Conservation (phyloP, 2,797 vertebrate species). For the Alauda arvensis region DNA sequence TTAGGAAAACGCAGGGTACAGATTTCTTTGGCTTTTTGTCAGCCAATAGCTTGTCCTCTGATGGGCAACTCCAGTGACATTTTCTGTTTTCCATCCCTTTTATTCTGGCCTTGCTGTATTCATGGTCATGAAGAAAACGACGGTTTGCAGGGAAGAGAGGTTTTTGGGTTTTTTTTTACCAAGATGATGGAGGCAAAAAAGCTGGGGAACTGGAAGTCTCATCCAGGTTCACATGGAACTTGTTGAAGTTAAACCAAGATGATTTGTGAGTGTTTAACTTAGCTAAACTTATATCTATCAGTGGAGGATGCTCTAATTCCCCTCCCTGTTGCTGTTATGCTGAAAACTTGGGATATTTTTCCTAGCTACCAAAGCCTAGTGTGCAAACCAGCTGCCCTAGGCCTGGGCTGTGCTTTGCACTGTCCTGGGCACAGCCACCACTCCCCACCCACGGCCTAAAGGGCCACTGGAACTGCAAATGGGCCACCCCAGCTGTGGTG, state of each 20-base stretch:
- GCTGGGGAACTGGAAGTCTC: background rate
- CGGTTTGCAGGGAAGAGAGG: background rate
- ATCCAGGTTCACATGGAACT: background rate
- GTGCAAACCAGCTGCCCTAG: background rate
- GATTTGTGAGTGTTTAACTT: background rate
- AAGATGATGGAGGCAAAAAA: background rate
- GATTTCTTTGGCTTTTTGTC: background rate
- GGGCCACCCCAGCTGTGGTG: background rate
- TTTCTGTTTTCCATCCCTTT: background rate
- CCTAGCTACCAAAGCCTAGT: background rate
- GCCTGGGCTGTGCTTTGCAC: rapidly evolving
- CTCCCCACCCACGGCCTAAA: rapidly evolving
- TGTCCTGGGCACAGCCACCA: background rate
- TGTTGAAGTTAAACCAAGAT: background rate
- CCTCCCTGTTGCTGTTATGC: background rate
- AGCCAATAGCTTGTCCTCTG: background rate
- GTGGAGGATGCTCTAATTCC: background rate
- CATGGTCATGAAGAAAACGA: background rate
- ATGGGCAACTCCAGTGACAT: background rate
- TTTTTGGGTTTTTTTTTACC: background rate
- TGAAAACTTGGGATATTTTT: background rate
- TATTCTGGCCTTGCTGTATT: background rate
- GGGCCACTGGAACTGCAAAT: background rate
- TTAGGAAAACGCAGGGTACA: rapidly evolving
- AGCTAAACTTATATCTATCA: background rate